A percentile compares a stretch with the other conserved stretches of the same genome.
phyloP scores from a whole-genome alignment of 1,140 invertebrate species.

The Maconellicoccus hirsutus region DNA sequence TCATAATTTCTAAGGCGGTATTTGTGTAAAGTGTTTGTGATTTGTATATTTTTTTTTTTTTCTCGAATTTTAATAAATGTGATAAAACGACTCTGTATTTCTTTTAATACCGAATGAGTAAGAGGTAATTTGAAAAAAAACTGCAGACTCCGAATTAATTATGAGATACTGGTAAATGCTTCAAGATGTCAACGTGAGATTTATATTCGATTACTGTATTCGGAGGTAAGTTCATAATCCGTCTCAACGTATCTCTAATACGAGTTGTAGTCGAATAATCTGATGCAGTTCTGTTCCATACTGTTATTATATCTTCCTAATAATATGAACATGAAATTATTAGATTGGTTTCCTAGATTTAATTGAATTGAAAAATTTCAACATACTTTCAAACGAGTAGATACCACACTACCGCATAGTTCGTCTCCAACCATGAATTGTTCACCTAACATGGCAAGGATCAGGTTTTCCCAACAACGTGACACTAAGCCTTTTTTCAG shows the following conservation, averaged over 20 bases:
- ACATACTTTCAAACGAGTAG: slow-evolving; percentile 75
- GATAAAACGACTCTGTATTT: no score
- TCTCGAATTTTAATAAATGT: no score
- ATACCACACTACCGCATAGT: slow-evolving; percentile 95
- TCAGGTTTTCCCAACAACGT: slow-evolving; percentile 95
- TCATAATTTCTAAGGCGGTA: no score
- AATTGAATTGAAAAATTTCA: slow-evolving; percentile 7
- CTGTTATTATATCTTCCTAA: slow-evolving; percentile 91
- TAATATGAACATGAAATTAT: not conserved
- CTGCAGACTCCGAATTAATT: not conserved
- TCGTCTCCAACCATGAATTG: slow-evolving; percentile 99
- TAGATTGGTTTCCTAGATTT: not conserved
- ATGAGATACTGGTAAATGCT: slow-evolving; percentile 27
- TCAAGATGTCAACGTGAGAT: slow-evolving; percentile 53
- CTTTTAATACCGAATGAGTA: no score
- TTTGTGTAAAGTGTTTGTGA: no score
- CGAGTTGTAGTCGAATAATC: slow-evolving; percentile 74
- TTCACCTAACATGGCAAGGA: slow-evolving; percentile 94
- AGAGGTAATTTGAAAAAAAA: not conserved
- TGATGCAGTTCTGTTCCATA: slow-evolving; percentile 92
- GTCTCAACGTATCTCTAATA: slow-evolving; percentile 86
- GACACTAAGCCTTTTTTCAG: slow-evolving; percentile 89
- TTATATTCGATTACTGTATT: slow-evolving; percentile 95
- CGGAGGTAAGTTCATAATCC: slow-evolving; percentile 85
- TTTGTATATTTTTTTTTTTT: no score